phyloP scores from a whole-genome alignment of 2,797 vertebrate genomes.

The Danio albolineatus region DNA sequence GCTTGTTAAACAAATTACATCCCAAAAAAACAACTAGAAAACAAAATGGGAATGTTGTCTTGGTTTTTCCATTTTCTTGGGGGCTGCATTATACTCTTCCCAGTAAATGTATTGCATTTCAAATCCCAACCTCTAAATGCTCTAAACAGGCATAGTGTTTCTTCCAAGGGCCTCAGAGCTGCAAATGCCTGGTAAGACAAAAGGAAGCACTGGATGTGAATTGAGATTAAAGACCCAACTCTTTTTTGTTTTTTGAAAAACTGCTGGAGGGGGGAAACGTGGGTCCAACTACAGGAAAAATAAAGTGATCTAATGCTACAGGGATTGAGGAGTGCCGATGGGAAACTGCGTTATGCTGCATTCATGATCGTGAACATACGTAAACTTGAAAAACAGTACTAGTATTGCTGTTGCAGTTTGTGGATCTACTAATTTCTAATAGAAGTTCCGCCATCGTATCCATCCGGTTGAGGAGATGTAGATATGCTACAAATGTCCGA shows the following conservation, averaged over 20 bases:
- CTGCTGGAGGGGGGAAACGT: conserved; percentile 23
- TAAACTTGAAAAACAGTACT: conserved; percentile 49
- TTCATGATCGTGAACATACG: conserved; percentile 47
- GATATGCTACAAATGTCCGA: conserved; percentile 50
- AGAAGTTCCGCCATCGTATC: conserved; percentile 16
- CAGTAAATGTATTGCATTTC: conserved; percentile 73
- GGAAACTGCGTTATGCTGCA: conserved; percentile 38
- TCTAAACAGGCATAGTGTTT: conserved; percentile 69
- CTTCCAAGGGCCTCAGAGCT: conserved; percentile 81
- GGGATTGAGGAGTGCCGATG: conserved; percentile 29
- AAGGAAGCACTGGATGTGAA: conserved; percentile 71
- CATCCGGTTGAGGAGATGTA: conserved; percentile 31
- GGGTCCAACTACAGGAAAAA: conserved; percentile 34
- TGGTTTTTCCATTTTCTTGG: conserved; percentile 32
- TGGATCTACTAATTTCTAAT: conserved; percentile 11
- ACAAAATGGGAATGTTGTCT: conserved; percentile 23
- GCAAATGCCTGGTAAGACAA: conserved; percentile 81
- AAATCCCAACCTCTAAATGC: conserved; percentile 70
- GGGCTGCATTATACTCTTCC: conserved; percentile 58
- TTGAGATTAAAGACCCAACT: conserved; percentile 70
- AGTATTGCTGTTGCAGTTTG: conserved; percentile 59
- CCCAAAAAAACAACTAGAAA: neutral
- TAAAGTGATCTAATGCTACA: conserved; percentile 48
- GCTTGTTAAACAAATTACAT: conserved; percentile 10
- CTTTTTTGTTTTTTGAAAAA: conserved; percentile 57